phyloP scores from a whole-genome alignment of 2,797 vertebrate species.

The Sebastes itinus region DNA sequence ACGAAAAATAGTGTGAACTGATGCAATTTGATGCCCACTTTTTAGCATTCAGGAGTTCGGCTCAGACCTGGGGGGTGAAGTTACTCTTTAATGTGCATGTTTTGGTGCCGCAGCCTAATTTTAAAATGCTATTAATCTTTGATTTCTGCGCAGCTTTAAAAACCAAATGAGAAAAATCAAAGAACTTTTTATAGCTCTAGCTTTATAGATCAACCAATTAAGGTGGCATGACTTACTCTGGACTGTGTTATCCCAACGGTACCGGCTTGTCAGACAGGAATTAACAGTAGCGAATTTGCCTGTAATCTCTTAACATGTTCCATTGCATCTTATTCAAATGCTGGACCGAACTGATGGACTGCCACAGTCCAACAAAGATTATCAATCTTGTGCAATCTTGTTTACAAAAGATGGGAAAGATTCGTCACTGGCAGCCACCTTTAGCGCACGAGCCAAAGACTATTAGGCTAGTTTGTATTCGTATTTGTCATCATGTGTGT shows the following conservation, averaged over 20 bases:
- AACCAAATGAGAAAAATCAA: too few species aligned
- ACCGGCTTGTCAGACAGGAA: neutral
- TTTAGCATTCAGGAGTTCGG: too few species aligned
- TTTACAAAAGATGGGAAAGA: conserved; percentile 19
- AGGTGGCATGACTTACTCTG: neutral
- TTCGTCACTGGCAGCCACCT: conserved; percentile 2
- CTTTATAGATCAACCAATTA: neutral
- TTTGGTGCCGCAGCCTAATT: neutral
- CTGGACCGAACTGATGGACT: neutral
- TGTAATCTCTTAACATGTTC: conserved; percentile 14
- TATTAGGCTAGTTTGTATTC: neutral
- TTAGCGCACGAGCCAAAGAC: neutral
- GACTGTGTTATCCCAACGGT: neutral
- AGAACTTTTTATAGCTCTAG: neutral
- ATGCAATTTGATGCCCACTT: too few species aligned
- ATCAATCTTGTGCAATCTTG: conserved; percentile 17
- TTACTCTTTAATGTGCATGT: neutral
- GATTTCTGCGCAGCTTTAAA: neutral
- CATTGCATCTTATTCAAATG: conserved; percentile 1
- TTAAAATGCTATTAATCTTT: neutral
- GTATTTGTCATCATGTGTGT: neutral
- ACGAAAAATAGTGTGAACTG: neutral
- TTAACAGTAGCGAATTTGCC: neutral
- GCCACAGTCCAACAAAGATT: neutral
- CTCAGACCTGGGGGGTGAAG: too few species aligned